Evolutionary conservation across 1,140 invertebrate species (phyloP).

Genomic region (Anastrepha ludens): DNA sequence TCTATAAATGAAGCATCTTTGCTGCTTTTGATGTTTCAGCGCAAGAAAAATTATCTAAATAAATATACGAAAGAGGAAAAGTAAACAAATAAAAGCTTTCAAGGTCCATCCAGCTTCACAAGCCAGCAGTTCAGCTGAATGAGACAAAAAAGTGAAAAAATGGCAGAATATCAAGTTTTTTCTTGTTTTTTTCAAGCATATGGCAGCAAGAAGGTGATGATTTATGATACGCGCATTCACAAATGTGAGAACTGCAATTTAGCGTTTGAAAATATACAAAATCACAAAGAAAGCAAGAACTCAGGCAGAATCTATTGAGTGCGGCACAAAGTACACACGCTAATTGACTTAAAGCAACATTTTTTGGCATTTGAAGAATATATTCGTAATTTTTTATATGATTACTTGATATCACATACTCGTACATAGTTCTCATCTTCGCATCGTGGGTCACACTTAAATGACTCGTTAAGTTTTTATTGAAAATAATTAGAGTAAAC

Average conservation of each 20-base stretch:
- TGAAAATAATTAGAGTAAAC: not conserved
- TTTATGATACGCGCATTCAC: not conserved
- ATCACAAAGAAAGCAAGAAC: not conserved
- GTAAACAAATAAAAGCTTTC: not conserved
- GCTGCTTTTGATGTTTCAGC: constrained; percentile 31
- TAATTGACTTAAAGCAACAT: not conserved
- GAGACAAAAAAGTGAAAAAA: not conserved
- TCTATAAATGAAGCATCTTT: constrained; percentile 11
- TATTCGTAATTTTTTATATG: not conserved
- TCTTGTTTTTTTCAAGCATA: not conserved
- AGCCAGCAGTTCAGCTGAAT: constrained; percentile 1
- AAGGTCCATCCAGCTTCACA: constrained; percentile 4
- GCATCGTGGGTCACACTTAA: not conserved
- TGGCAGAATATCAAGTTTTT: not conserved
- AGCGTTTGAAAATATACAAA: not conserved
- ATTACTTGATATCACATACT: not conserved
- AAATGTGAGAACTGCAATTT: constrained; percentile 28
- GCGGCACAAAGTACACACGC: not conserved
- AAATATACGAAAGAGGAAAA: not conserved
- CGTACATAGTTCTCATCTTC: not conserved
- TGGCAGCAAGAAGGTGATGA: constrained; percentile 16
- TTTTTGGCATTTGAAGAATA: not conserved
- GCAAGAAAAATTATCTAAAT: not conserved
- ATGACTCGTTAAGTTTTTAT: not conserved
- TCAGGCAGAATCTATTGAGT: not conserved